Conservation (phyloP, 2,888 invertebrate species). For the Euzetes globulus region DNA sequence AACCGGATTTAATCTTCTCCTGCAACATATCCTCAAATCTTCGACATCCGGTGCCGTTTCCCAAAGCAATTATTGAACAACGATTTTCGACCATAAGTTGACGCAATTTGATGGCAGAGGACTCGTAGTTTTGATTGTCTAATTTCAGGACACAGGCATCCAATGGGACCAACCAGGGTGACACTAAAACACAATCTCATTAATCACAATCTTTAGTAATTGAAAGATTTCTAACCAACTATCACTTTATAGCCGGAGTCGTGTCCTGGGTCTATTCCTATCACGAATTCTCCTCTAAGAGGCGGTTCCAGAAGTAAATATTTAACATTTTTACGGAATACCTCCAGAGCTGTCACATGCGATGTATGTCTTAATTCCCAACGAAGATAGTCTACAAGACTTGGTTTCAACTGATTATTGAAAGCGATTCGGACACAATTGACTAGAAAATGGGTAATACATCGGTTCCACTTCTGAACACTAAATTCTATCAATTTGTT, state of each 20-base stretch:
- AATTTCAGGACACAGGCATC: not conserved
- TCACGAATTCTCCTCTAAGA: constrained; percentile 65
- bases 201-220: not conserved
- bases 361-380: constrained; percentile 65
- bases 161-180: constrained; percentile 10
- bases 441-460: not conserved
- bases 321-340: constrained; percentile 75
- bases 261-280: constrained; percentile 86
- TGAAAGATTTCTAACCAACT: constrained; percentile 59
- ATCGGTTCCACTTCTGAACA: not conserved
- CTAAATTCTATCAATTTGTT: constrained; percentile 12
- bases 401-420: not conserved
- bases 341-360: constrained; percentile 71
- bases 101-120: constrained; percentile 48
- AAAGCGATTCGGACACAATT: constrained; percentile 5
- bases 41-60: constrained; percentile 82
- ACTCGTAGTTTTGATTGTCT: constrained; percentile 35
- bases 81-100: constrained; percentile 55
- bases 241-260: constrained; percentile 81
- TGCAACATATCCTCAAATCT: constrained; percentile 70
- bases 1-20: not conserved
- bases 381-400: constrained; percentile 10
- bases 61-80: constrained; percentile 74
- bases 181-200: not conserved
- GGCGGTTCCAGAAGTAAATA: constrained; percentile 72